Conservation (phyloP, 1,140 invertebrate genomes). For the Argopecten irradians region DNA sequence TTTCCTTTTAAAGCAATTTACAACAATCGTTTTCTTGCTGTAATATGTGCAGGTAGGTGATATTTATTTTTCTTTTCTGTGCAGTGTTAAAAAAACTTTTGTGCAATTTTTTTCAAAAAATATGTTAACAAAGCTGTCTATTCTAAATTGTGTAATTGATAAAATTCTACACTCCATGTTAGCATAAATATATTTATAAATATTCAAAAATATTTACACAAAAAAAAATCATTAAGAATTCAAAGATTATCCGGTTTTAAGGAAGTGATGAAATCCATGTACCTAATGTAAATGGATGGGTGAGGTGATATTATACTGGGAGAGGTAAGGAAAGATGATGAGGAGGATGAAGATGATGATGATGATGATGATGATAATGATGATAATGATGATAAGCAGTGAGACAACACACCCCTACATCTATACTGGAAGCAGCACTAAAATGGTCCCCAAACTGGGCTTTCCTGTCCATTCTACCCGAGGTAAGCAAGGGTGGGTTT, state of each 20-base stretch:
- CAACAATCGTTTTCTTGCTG: too few species aligned
- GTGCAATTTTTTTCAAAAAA: not conserved
- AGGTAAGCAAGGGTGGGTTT: constrained; percentile 26
- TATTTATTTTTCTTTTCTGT: not conserved
- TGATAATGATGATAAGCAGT: not conserved
- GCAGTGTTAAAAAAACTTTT: not conserved
- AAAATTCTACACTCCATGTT: not conserved
- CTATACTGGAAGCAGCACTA: constrained; percentile 20
- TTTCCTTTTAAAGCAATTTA: not conserved
- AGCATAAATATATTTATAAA: not conserved
- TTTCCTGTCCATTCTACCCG: not conserved
- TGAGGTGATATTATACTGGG: not conserved
- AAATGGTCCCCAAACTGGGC: not conserved
- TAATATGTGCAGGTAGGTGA: not conserved
- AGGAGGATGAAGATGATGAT: not conserved
- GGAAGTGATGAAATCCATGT: not conserved
- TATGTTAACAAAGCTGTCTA: not conserved
- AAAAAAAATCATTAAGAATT: not conserved
- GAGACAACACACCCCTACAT: not conserved
- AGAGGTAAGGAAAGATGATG: constrained; percentile 13
- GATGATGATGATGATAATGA: not conserved
- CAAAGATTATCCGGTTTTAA: not conserved
- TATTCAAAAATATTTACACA: not conserved
- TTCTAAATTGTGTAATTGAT: not conserved
- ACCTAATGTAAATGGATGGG: not conserved